Evolutionary conservation across 2,888 invertebrate genomes (phyloP), one percentile per base, ranked within the genome.

Genomic region (Polydrusus tereticollis): DNA sequence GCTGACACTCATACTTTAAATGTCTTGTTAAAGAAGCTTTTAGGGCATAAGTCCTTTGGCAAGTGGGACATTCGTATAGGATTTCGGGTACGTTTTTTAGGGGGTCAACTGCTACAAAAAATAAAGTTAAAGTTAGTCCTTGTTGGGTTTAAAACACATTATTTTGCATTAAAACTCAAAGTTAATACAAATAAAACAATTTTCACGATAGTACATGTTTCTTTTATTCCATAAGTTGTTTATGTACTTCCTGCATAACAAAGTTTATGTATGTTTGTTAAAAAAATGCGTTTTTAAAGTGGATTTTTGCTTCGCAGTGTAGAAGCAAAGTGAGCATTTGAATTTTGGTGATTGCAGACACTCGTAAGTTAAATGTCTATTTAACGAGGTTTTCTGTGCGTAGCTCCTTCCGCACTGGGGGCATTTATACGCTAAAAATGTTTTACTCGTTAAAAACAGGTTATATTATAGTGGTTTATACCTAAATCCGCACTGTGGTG

Each of bases 331-430:
- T 72, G 87, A 87, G 82, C 91, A 91, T 82, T 88, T 88, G 85
- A 89, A 89, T 80, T 88, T 87, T 38, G 90, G 89, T 76, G 88
- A 86, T 81, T 89, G 89, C 77, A 88, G 88, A 82, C 93, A 93
- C 82, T 93, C 92, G 84, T 90, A 90, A 82, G 89, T 89, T 79
- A 89, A 88, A 83, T 93, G 93, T 72, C 92, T 89, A 80, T 89
- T 90, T 66, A 93, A 85, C 21, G 91, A 91, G 72, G 90, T 90
- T 81, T 90, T 91, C 84, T 89, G 89, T 82, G 89, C 89, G 87
- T 94, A 94, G 70, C 89, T 89, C 86, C 93, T 94, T 70, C 91
- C 91, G 83, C 94, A 94, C 75, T 87, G 87, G 77, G 87, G 87
- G 85, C 91, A 91, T 75, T 18, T n/a, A 10, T 64, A 16, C n/a